Evolutionary conservation across 2,797 vertebrate genomes (phyloP).

Genomic region (Paedocypris micromegethes): DNA sequence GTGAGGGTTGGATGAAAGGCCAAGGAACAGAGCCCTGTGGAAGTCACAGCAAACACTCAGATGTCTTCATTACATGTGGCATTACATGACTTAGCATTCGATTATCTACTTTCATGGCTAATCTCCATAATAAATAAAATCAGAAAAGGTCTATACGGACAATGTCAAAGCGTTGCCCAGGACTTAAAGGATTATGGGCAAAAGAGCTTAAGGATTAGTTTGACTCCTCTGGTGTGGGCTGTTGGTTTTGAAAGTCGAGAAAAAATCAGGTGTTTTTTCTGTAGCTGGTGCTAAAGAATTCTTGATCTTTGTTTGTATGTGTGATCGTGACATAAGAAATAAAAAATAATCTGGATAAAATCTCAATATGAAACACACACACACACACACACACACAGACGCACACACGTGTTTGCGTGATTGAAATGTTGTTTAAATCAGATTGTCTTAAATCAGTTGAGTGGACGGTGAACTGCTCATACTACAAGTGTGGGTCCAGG

Average conservation of each 20-base stretch:
- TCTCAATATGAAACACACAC: too few relatives aligned
- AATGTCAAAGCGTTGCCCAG: slow-evolving; percentile 11
- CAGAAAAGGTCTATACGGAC: slow-evolving; percentile 21
- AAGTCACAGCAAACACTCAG: slow-evolving; percentile 26
- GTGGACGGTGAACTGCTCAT: too few relatives aligned
- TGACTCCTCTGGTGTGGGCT: slow-evolving; percentile 19
- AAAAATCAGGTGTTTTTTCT: slow-evolving; percentile 16
- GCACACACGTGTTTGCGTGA: too few relatives aligned
- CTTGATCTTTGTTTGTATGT: slow-evolving; percentile 1
- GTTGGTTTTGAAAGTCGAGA: slow-evolving; percentile 15
- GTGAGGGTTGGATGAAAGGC: slow-evolving; percentile 85
- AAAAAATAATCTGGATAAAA: too few relatives aligned
- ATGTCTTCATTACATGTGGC: slow-evolving; percentile 4
- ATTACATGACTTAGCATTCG: slow-evolving; percentile 25
- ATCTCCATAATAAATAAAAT: slow-evolving; percentile 40
- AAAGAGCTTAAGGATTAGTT: slow-evolving; percentile 39
- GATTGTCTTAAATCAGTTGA: too few relatives aligned
- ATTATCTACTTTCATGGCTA: slow-evolving; percentile 19
- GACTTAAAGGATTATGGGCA: slow-evolving; percentile 37
- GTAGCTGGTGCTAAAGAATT: slow-evolving; percentile 17
- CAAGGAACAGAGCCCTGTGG: slow-evolving; percentile 82
- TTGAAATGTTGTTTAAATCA: too few relatives aligned
- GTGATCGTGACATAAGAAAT: background rate
- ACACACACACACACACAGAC: too few relatives aligned
- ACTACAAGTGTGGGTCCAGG: too few relatives aligned